phyloP scores from a whole-genome alignment of 2,113 vertebrate genomes.

The Saccopteryx bilineata region DNA sequence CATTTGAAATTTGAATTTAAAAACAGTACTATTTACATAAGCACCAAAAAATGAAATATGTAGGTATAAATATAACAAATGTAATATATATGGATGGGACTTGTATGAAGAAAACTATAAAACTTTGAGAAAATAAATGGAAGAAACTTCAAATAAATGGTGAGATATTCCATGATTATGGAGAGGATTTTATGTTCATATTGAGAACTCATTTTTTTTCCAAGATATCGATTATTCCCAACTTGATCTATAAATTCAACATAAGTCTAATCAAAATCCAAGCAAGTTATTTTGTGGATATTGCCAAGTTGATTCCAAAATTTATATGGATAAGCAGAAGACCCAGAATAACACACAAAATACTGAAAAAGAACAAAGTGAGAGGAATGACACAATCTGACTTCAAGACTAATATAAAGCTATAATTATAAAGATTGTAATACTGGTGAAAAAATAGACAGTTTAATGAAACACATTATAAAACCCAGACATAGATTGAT shows the following conservation, averaged over 20 bases:
- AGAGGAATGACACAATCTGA: background rate
- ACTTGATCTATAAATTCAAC: background rate
- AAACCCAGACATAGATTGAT: background rate
- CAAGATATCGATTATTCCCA: background rate
- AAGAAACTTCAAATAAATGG: background rate
- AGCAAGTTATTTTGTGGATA: background rate
- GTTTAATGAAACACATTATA: background rate
- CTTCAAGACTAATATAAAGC: background rate
- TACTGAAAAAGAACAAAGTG: background rate
- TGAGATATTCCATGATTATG: background rate
- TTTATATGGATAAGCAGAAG: background rate
- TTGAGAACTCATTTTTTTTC: background rate
- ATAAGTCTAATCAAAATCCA: background rate
- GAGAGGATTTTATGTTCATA: background rate
- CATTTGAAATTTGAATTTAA: background rate
- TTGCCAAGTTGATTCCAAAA: background rate
- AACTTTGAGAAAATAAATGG: background rate
- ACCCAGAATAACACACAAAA: background rate
- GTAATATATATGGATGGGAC: background rate
- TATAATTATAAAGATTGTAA: background rate
- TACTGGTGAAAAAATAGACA: background rate
- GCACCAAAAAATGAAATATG: background rate
- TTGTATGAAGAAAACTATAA: background rate
- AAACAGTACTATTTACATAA: background rate
- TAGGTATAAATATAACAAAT: background rate